Percentiles rank a stretch among this genome's conserved stretches.
phyloP scores from a whole-genome alignment of 2,797 vertebrate species.

The Spea hammondii region DNA sequence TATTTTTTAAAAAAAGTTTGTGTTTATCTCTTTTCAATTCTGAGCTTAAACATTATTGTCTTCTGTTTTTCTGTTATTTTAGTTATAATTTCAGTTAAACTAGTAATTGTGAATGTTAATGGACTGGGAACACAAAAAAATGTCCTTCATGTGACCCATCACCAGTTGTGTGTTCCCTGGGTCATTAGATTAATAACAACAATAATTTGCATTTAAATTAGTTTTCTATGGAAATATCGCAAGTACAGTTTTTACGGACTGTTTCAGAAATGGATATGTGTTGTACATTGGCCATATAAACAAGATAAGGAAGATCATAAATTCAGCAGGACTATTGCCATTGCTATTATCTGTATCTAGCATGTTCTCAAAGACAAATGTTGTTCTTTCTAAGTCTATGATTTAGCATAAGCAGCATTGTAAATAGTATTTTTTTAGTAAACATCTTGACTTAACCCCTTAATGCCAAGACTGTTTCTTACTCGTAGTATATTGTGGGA shows the following conservation, averaged over 20 bases:
- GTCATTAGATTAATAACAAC: conserved; percentile 53
- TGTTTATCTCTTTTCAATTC: neutral
- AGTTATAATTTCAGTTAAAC: conserved; percentile 26
- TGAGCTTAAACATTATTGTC: neutral
- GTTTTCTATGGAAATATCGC: conserved; percentile 44
- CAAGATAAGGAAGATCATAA: conserved; percentile 20
- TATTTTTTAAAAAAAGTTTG: neutral
- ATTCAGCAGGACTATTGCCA: conserved; percentile 5
- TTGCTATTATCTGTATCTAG: conserved; percentile 22
- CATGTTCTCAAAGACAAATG: conserved; percentile 12
- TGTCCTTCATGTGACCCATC: conserved; percentile 41
- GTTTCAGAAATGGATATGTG: conserved; percentile 37
- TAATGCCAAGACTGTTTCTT: too few relatives aligned
- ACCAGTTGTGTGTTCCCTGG: conserved; percentile 32
- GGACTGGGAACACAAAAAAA: conserved; percentile 23
- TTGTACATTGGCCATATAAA: conserved; percentile 31
- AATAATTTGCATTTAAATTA: conserved; percentile 53
- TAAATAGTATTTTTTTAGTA: conserved; percentile 12
- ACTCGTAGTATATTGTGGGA: too few relatives aligned
- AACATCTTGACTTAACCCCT: too few relatives aligned
- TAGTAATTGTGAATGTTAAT: conserved; percentile 47
- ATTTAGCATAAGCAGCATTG: neutral
- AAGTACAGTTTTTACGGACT: conserved; percentile 29
- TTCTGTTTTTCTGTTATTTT: conserved; percentile 10
- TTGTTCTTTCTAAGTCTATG: conserved; percentile 1